A percentile compares a stretch with the other conserved stretches of the same genome.
Conservation (phyloP, 2,113 vertebrate species). For the Entomyzon cyanotis region DNA sequence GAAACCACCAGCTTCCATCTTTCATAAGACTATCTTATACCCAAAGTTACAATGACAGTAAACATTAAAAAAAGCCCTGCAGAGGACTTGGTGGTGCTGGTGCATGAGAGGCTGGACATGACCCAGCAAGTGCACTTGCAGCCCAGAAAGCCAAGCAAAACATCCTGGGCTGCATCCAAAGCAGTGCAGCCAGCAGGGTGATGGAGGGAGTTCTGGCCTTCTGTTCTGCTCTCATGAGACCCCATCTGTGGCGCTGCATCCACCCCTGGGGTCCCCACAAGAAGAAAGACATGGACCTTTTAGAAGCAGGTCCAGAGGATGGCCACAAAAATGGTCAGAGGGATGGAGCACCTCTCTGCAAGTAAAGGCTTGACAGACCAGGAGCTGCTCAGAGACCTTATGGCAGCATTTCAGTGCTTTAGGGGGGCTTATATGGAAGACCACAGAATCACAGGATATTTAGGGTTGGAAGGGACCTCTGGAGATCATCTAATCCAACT, state of each 20-base stretch:
- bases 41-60: neutral
- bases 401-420: neutral
- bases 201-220: neutral
- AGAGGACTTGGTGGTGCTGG: neutral
- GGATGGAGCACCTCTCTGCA: neutral
- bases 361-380: neutral
- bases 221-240: neutral
- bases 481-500: neutral
- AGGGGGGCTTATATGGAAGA: neutral
- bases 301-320: neutral
- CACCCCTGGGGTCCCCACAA: neutral
- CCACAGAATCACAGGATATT: neutral
- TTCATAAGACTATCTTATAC: neutral
- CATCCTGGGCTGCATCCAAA: neutral
- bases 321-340: neutral
- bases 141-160: neutral
- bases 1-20: neutral
- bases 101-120: neutral
- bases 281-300: too few relatives aligned
- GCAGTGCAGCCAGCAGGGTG: fast-evolving
- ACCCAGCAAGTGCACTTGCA: fast-evolving
- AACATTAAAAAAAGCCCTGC: neutral
- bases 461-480: neutral
- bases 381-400: neutral
- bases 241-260: neutral